phyloP scores from a whole-genome alignment of 92 coral and sea anemone genomes.

The Phymanthus crucifer region DNA sequence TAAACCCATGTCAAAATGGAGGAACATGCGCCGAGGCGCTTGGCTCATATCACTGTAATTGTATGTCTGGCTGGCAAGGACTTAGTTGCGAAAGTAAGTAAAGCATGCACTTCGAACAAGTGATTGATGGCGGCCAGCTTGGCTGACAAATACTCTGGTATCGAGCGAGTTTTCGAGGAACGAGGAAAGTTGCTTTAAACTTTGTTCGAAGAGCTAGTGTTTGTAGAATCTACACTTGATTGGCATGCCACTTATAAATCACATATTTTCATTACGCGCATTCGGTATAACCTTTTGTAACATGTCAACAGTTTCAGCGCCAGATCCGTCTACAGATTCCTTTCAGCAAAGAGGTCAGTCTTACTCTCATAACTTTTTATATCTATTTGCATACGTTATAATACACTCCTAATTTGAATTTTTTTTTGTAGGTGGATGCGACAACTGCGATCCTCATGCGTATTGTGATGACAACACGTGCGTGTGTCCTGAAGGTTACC shows the following conservation, averaged over 20 bases:
- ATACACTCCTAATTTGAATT: not conserved
- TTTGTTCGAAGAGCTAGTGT: too few relatives aligned
- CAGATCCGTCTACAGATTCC: slow-evolving; percentile 17
- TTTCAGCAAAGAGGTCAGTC: not conserved
- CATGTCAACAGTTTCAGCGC: slow-evolving; percentile 34
- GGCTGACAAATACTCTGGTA: not conserved
- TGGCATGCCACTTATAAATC: too few relatives aligned
- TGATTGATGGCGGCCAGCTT: not conserved
- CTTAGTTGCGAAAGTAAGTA: slow-evolving; percentile 95
- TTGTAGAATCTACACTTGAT: too few relatives aligned
- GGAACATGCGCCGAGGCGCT: slow-evolving; percentile 86
- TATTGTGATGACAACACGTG: slow-evolving; percentile 28
- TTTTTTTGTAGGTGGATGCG: slow-evolving; percentile 24
- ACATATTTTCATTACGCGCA: too few relatives aligned
- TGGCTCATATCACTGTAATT: slow-evolving; percentile 80
- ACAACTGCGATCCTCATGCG: slow-evolving; percentile 32
- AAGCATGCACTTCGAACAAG: not conserved
- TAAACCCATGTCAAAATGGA: slow-evolving; percentile 97
- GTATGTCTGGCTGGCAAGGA: slow-evolving; percentile 84
- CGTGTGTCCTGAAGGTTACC: slow-evolving; percentile 35
- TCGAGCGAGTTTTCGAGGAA: too few relatives aligned
- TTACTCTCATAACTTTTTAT: not conserved
- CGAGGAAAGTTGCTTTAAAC: too few relatives aligned
- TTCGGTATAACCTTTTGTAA: not conserved
- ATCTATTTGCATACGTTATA: not conserved